Conservation (phyloP, 1,140 invertebrate species). For the Hetaerina americana region DNA sequence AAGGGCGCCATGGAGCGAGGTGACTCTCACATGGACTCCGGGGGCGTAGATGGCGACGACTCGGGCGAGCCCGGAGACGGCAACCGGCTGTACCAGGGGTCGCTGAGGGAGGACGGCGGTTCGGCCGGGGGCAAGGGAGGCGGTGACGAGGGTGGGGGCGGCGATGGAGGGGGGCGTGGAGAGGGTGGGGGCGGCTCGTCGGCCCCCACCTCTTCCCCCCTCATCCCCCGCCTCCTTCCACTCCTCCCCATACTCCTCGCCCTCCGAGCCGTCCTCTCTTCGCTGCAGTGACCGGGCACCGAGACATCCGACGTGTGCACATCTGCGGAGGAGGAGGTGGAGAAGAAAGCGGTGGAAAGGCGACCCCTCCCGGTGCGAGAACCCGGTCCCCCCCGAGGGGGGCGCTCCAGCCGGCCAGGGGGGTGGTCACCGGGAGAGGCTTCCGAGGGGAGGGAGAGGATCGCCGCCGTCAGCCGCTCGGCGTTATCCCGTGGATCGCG, state of each 20-base stretch:
- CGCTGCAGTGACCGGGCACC: background rate
- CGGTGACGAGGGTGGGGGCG: constrained; percentile 2
- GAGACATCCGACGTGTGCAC: too few relatives aligned
- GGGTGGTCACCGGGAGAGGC: too few relatives aligned
- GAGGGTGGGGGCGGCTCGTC: background rate
- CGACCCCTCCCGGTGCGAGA: too few relatives aligned
- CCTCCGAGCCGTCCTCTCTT: background rate
- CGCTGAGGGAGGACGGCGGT: background rate
- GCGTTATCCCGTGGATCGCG: too few relatives aligned
- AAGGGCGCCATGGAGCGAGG: constrained; percentile 7
- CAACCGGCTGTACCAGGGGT: constrained; percentile 2
- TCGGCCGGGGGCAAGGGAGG: background rate
- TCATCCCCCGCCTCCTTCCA: background rate
- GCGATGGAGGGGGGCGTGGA: background rate
- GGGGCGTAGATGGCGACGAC: background rate
- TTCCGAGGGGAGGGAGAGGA: too few relatives aligned
- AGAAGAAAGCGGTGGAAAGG: too few relatives aligned
- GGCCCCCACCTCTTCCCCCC: background rate
- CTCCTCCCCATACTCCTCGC: background rate
- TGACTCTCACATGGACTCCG: constrained; percentile 6
- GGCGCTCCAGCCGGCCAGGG: too few relatives aligned
- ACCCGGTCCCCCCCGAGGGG: too few relatives aligned
- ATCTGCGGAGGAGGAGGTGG: too few relatives aligned
- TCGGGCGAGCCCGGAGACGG: constrained; percentile 5
- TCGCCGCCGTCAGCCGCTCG: too few relatives aligned